These are phyloP conservation scores for Papilio machaon DNA, from an alignment of 1,140 invertebrate species.

Conservation along the genomic window DNA sequence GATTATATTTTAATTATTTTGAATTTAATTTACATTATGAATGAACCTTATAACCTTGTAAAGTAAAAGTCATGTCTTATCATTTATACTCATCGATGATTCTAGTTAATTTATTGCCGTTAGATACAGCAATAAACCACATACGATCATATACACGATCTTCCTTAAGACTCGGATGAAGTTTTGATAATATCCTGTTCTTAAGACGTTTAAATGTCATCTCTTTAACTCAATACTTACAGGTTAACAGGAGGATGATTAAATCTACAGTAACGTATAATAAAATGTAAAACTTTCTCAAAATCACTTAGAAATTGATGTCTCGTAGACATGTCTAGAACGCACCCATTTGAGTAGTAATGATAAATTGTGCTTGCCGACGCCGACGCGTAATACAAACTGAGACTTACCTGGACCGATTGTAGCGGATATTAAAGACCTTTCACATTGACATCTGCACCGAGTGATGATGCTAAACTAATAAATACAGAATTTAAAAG, in stretches of 20 bases:
- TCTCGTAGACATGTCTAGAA: conserved; percentile 2
- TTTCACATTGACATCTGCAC: background rate
- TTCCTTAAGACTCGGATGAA: background rate
- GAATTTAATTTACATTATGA: background rate
- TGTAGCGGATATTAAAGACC: background rate
- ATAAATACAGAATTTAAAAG: background rate
- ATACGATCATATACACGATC: background rate
- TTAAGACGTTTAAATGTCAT: no score
- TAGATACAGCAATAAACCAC: background rate
- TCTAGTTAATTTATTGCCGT: conserved; percentile 4
- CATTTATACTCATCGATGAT: conserved; percentile 13
- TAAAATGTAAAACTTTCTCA: background rate
- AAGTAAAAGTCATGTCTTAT: background rate
- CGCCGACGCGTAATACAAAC: conserved; percentile 15
- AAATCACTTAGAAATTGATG: conserved; percentile 6
- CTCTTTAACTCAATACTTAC: background rate
- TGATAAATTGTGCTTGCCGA: conserved; percentile 16
- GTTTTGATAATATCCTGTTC: background rate
- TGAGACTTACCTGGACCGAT: background rate
- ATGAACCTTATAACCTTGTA: conserved; percentile 26
- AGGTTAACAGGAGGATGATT: no score
- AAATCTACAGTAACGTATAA: no score
- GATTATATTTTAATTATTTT: no score
- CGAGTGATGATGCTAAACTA: background rate
- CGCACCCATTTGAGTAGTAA: conserved; percentile 17